Conservation (phyloP, 1,140 invertebrate species). For the Melanaphis sacchari region DNA sequence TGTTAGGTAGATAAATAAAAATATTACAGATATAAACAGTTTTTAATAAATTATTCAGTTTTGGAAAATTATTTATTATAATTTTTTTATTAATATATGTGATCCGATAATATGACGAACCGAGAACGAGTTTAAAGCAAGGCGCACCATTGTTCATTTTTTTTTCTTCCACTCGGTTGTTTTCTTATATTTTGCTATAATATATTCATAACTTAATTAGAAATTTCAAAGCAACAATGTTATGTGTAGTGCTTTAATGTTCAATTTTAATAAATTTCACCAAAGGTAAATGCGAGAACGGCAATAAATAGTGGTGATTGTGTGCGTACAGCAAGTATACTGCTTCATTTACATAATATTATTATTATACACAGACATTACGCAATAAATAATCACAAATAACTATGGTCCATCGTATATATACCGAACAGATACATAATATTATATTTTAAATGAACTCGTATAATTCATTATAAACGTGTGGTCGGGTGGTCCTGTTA, state of each 20-base stretch:
- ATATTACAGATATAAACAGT: background rate
- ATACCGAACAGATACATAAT: background rate
- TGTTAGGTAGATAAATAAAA: background rate
- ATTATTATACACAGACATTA: background rate
- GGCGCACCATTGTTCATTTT: background rate
- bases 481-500: no score
- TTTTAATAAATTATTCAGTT: background rate
- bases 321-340: background rate
- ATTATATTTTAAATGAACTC: no score
- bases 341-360: background rate
- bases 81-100: background rate
- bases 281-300: background rate
- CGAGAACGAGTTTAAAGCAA: background rate
- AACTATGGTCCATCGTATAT: background rate
- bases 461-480: no score
- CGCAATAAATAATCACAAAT: background rate
- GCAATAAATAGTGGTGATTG: background rate
- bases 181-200: background rate
- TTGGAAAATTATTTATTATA: background rate
- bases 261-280: conserved; percentile 17
- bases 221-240: background rate
- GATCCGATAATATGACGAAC: background rate
- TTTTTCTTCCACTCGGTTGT: background rate
- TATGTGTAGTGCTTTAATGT: background rate
- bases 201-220: background rate